These are phyloP conservation scores for Theretra japonica DNA, from an alignment of 2,888 invertebrate species.

Conservation along the genomic window DNA sequence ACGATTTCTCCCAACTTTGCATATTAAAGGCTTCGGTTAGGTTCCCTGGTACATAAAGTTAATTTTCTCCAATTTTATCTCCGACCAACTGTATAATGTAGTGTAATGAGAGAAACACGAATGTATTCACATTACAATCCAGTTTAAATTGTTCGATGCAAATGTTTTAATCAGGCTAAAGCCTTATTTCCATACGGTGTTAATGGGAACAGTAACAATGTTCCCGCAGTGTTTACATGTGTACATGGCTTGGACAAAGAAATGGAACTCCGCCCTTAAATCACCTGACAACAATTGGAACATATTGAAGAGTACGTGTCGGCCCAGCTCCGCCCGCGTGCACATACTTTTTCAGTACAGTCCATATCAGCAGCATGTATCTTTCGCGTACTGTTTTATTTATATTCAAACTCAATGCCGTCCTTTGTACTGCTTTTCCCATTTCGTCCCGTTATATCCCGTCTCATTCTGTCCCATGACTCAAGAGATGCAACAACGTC, in stretches of 20 bases:
- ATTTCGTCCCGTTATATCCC: too few relatives aligned
- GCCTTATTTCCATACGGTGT: not conserved
- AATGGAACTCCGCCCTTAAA: not conserved
- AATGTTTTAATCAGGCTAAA: constrained; percentile 32
- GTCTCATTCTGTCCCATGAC: too few relatives aligned
- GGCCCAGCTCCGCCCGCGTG: too few relatives aligned
- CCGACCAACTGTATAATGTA: not conserved
- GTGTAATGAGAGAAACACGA: constrained; percentile 6
- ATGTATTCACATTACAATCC: constrained; percentile 15
- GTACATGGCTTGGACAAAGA: not conserved
- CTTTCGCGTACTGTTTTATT: too few relatives aligned
- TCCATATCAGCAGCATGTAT: too few relatives aligned
- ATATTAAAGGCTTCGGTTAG: not conserved
- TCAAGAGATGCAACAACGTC: too few relatives aligned
- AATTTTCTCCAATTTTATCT: constrained; percentile 11
- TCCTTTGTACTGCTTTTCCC: too few relatives aligned
- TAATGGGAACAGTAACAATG: not conserved
- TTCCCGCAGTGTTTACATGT: not conserved
- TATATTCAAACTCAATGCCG: too few relatives aligned
- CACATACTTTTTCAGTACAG: too few relatives aligned
- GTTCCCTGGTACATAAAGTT: not conserved
- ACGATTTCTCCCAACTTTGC: not conserved
- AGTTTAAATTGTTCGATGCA: constrained; percentile 9
- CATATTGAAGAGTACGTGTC: too few relatives aligned
- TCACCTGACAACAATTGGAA: not conserved